Evolutionary conservation across 2,113 vertebrate genomes (phyloP).

Genomic region (Miniopterus natalensis): DNA sequence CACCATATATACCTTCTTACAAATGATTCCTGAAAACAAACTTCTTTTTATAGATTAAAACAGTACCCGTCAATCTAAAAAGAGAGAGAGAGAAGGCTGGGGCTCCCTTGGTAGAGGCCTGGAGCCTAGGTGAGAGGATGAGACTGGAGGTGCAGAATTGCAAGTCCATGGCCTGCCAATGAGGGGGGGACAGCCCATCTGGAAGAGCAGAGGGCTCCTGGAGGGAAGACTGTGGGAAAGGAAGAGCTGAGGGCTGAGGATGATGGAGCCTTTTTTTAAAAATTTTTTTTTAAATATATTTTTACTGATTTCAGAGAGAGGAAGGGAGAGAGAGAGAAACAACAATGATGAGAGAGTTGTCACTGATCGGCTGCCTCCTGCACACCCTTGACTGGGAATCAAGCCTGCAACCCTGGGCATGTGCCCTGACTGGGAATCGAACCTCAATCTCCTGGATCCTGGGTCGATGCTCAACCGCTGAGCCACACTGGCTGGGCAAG

Average conservation of each 20-base stretch:
- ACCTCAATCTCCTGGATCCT: no score
- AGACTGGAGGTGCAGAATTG: neutral
- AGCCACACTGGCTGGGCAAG: neutral
- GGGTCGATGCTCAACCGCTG: no score
- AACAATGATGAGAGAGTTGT: no score
- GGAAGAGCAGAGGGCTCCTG: neutral
- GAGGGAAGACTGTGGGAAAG: neutral
- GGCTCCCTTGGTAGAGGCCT: neutral
- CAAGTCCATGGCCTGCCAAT: neutral
- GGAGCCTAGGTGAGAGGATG: neutral
- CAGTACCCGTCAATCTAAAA: neutral
- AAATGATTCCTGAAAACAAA: neutral
- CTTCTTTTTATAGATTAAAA: neutral
- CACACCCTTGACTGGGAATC: no score
- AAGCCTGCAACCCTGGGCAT: no score
- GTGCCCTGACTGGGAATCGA: no score
- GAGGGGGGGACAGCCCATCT: neutral
- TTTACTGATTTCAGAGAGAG: no score
- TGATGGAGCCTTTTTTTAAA: no score
- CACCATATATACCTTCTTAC: neutral
- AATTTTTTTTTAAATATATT: no score
- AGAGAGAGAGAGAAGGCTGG: neutral
- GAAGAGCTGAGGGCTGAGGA: neutral
- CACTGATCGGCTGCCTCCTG: no score
- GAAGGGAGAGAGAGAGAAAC: no score